Base-by-base conservation (phyloP, 2,888 invertebrate species). In the Acrobasis consociella region DNA sequence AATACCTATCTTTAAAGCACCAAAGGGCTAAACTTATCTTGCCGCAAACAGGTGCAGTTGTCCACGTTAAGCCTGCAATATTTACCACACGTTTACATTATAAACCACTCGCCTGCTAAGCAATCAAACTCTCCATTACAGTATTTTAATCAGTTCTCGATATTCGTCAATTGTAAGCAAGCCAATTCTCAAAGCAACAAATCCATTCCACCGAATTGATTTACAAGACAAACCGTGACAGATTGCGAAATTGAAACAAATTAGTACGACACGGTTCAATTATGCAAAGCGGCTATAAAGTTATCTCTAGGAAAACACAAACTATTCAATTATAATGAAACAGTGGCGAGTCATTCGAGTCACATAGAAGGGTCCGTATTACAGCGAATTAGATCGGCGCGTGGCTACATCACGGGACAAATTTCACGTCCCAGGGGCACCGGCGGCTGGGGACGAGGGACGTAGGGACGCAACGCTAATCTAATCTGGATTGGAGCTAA, bases 291-390 rank as follows among this genome's bases (percentile, higher is more conserved):
- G 83, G 78, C 82, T 82, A 86, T 88, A 89, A 87, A 89, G 88
- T 86, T 90, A 91, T 91, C 89, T 87, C 75, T 85, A 86, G 85
- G 82, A 90, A 86, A 90, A 89, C 89, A 90, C 88, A 86, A 88
- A 91, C 91, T 91, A 92, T 92, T 92, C 91, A 91, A 92, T 92
- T 91, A 91, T 85, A 91, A 91, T 85, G 86, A 87, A 87, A 84
- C 89, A 85, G 85, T 82, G 85, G 78, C 81, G 82, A 78, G 80
- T 83, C 84, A 90, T 90, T 89, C 89, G 83, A 87, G 87, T 91
- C 90, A 90, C 89, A 91, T 86, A 83, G 83, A 83, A 87, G 86
- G 88, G 85, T 83, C 81, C 68, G 76, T 76, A 80, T 84, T 62
- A 49, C 87, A 85, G 87, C 85, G 88, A 91, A 91, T 91, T 91